Evolutionary conservation across 2,888 invertebrate genomes (phyloP), one percentile per base, ranked within the genome.

Genomic region (Andricus quercusramuli): DNA sequence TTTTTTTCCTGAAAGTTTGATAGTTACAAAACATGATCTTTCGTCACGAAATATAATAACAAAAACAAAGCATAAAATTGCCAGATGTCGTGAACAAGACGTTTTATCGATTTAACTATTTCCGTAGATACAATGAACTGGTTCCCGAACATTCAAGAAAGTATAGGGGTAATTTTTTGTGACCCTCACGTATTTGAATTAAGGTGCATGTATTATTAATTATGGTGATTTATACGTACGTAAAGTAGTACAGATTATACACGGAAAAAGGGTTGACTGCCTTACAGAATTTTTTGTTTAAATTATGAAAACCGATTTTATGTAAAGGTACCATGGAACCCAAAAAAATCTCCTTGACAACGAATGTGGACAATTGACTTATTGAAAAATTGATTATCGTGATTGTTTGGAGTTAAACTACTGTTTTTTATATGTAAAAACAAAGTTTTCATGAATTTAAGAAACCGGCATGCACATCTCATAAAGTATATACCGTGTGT

Each of bases 101-200:
- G 8, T 56, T 56, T 41, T 80, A 80, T 80, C 77, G 80, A 80
- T 77, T 68, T 59, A 80, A 80, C 80, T 80, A 78, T 66, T 76
- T 67, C 77, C 47, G 80, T 68, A 68, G 70, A 80, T 78, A 76
- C 80, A 80, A 77, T 70, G 77, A 80, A 80, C 79, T 76, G 74
- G 56, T 74, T 74, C 56, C 32, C n/a, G 15, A 37, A 56, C 32
- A 37, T 74, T 32, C 32, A n/a, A 56, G 56, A 74, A 56, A 29
- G 25, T 70, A 4, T 15, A 20, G 51, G 56, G 32, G n/a, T 20
- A 32, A 37, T 20, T 51, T 70, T 70, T 70, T 1, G 13, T 11
- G 13, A 56, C 20, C 11, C 32, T 56, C 9, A 22, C 56, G 32
- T n/a, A 59, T 1, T 51, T 32, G 13, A 32, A 56, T 22, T 22